Conservation (phyloP, 2,797 vertebrate species). For the Ctenopoma multispine region DNA sequence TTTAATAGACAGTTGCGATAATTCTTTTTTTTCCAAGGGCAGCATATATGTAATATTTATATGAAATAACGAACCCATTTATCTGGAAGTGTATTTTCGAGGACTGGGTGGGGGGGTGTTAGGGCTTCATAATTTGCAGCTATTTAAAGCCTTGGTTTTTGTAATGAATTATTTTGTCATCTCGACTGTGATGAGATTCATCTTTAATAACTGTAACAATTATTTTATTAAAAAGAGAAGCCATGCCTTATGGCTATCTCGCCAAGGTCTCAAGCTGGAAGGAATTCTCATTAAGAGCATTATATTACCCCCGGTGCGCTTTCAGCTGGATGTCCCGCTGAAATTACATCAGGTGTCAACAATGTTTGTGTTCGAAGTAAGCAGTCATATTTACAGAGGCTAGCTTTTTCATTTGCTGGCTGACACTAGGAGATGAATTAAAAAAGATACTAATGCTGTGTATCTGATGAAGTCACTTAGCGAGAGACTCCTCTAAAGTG, state of each 20-base stretch:
- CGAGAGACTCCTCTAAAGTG: conserved; percentile 73
- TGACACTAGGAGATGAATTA: conserved; percentile 83
- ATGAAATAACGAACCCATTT: conserved; percentile 81
- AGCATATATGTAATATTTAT: conserved; percentile 83
- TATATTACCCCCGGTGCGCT: conserved; percentile 85
- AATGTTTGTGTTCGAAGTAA: conserved; percentile 84
- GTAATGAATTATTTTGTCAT: conserved; percentile 90
- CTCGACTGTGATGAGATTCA: conserved; percentile 86
- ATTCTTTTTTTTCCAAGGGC: conserved; percentile 77
- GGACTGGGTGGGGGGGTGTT: conserved; percentile 5
- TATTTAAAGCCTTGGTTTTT: conserved; percentile 86
- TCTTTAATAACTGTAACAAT: conserved; percentile 90
- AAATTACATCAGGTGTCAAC: conserved; percentile 88
- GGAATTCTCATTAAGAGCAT: conserved; percentile 87
- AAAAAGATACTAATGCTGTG: conserved; percentile 80
- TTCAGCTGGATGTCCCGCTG: conserved; percentile 80
- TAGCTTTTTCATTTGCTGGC: conserved; percentile 71
- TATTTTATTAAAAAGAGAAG: conserved; percentile 88
- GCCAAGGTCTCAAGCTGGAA: conserved; percentile 80
- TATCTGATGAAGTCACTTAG: conserved; percentile 81
- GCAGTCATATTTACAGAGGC: conserved; percentile 85
- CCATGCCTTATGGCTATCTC: conserved; percentile 84
- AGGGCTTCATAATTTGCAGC: conserved; percentile 83
- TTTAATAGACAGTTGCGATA: conserved; percentile 67
- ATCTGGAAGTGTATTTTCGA: conserved; percentile 78